phyloP scores from a whole-genome alignment of 2,888 invertebrate species.

The Leptopilina drosophilae region DNA sequence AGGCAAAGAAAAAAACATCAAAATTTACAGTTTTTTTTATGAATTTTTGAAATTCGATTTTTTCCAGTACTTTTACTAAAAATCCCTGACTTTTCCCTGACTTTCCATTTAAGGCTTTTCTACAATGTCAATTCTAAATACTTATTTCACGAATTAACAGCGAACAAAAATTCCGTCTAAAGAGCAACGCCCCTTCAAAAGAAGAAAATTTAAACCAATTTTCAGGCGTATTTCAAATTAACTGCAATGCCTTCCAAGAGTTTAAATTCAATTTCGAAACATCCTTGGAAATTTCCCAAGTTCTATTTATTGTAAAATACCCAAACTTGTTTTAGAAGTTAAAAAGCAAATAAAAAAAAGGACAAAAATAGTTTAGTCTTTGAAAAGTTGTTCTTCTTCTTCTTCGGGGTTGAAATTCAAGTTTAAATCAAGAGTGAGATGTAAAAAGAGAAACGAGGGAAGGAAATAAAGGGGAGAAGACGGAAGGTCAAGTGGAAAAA shows the following conservation, averaged over 20 bases:
- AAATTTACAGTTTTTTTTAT: no score
- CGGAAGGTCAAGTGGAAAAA: slow-evolving; percentile 40
- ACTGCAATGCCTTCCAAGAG: neutral
- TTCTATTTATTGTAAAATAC: neutral
- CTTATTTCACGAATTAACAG: no score
- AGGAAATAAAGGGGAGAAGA: slow-evolving; percentile 26
- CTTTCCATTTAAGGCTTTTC: no score
- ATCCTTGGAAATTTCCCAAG: neutral
- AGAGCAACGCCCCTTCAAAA: no score
- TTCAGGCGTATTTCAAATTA: no score
- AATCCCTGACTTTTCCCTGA: no score
- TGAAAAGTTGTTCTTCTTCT: neutral
- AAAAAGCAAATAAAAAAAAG: neutral
- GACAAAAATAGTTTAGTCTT: neutral
- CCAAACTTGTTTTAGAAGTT: neutral
- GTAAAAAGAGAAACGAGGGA: slow-evolving; percentile 4
- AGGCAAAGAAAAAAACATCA: no score
- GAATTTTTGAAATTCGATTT: no score
- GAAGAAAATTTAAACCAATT: no score
- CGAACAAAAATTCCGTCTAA: no score
- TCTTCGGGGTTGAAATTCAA: slow-evolving; percentile 8
- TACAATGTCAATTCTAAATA: no score
- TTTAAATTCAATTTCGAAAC: slow-evolving; percentile 1
- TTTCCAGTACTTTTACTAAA: no score
- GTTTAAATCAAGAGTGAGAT: slow-evolving; percentile 28